phyloP scores from a whole-genome alignment of 1,140 invertebrate species.

The Drosophila quadrilineata region DNA sequence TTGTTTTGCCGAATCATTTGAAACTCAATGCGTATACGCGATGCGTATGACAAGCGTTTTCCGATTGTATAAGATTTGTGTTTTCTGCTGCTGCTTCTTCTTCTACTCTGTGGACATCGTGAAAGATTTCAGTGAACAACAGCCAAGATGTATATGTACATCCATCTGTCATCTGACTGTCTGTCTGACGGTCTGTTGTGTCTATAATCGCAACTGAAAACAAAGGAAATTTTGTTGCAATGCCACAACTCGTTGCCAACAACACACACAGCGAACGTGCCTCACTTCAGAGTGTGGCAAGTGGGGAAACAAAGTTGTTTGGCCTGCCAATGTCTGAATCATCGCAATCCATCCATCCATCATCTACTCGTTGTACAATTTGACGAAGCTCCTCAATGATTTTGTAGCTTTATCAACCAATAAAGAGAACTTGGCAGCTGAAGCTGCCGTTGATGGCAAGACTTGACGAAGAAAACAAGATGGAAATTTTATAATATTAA shows the following conservation, averaged over 20 bases:
- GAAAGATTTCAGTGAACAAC: conserved; percentile 20
- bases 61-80: conserved; percentile 2
- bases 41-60: conserved; percentile 39
- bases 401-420: too few relatives aligned
- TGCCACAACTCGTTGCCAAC: conserved; percentile 22
- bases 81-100: too few relatives aligned
- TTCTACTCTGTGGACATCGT: neutral
- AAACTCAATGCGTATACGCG: conserved; percentile 31
- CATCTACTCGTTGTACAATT: conserved; percentile 2
- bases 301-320: conserved; percentile 9
- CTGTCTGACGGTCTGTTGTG: too few relatives aligned
- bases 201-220: conserved; percentile 26
- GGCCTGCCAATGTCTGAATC: conserved; percentile 20
- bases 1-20: conserved; percentile 28
- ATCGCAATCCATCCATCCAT: too few relatives aligned
- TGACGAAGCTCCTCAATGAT: conserved; percentile 13
- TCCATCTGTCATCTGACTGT: too few relatives aligned
- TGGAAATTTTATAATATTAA: too few relatives aligned
- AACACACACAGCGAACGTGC: neutral
- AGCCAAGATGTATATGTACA: conserved; percentile 23
- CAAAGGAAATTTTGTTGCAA: conserved; percentile 19
- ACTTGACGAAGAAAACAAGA: too few relatives aligned
- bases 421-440: too few relatives aligned
- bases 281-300: conserved; percentile 24
- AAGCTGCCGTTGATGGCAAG: too few relatives aligned